phyloP scores from a whole-genome alignment of 2,888 invertebrate species.

The Amphimallon solstitiale region DNA sequence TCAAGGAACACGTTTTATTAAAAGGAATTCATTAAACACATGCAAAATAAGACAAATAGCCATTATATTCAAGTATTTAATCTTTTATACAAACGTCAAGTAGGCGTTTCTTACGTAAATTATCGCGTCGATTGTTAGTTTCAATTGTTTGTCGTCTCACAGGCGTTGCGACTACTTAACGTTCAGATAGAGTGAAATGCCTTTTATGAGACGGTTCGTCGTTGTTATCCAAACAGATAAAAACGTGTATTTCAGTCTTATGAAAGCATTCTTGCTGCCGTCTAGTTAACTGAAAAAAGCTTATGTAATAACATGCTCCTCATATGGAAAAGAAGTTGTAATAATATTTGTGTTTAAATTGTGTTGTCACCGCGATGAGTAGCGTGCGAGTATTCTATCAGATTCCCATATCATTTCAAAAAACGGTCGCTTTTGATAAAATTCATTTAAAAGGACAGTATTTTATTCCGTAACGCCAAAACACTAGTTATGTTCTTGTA shows the following conservation, averaged over 20 bases:
- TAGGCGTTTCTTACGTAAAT: slow-evolving; percentile 11
- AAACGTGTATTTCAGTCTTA: slow-evolving; percentile 35
- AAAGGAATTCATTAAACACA: neutral
- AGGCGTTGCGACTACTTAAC: slow-evolving; percentile 2
- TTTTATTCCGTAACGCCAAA: no score
- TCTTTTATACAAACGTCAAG: neutral
- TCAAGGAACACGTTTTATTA: neutral
- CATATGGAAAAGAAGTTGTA: slow-evolving; percentile 35
- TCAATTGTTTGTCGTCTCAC: slow-evolving; percentile 19
- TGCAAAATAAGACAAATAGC: neutral
- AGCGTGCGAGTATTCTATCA: slow-evolving; percentile 16
- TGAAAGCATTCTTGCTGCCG: slow-evolving; percentile 32
- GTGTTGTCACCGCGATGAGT: slow-evolving; percentile 28
- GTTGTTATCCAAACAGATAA: slow-evolving; percentile 36
- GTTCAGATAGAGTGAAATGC: slow-evolving; percentile 11
- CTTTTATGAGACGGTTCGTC: slow-evolving; percentile 22
- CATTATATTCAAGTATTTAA: neutral
- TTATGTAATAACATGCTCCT: slow-evolving; percentile 34
- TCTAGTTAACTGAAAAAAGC: slow-evolving; percentile 30
- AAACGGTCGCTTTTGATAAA: neutral
- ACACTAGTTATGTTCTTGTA: no score
- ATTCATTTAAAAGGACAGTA: no score
- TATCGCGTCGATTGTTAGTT: slow-evolving; percentile 18
- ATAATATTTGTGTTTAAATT: slow-evolving; percentile 36
- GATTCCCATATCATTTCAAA: slow-evolving; percentile 1